These are phyloP conservation scores for Parelbella ahira DNA, from an alignment of 2,888 invertebrate species.

Conservation along the genomic window DNA sequence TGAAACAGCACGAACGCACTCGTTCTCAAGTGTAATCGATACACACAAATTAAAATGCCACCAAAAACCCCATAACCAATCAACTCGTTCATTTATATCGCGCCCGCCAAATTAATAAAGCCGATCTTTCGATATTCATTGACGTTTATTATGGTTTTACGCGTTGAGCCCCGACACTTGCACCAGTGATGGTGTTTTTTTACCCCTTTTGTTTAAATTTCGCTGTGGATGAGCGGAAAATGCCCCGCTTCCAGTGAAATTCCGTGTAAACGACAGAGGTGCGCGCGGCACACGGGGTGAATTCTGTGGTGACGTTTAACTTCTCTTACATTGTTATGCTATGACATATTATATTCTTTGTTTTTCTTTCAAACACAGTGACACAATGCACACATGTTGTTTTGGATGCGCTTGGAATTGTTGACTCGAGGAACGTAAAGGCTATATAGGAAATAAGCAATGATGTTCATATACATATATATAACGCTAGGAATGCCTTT, in stretches of 20 bases:
- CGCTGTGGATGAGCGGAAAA: neutral
- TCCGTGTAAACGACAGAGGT: constrained; percentile 2
- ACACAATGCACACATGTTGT: too few relatives aligned
- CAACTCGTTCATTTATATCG: neutral
- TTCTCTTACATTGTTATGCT: too few relatives aligned
- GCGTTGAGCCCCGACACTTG: constrained; percentile 1
- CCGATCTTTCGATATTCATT: constrained; percentile 4
- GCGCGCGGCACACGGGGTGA: constrained; percentile 1
- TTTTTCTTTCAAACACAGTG: constrained; percentile 5
- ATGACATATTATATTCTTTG: constrained; percentile 1
- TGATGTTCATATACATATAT: too few relatives aligned
- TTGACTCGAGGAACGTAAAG: too few relatives aligned
- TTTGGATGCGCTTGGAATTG: too few relatives aligned
- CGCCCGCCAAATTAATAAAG: neutral
- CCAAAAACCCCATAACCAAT: neutral
- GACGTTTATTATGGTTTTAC: constrained; percentile 8
- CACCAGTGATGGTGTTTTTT: neutral
- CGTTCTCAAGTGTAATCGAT: too few relatives aligned
- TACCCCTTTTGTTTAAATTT: constrained; percentile 1
- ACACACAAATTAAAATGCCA: too few relatives aligned
- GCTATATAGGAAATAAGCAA: too few relatives aligned
- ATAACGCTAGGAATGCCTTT: too few relatives aligned
- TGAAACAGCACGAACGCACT: too few relatives aligned
- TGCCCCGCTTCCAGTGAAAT: constrained; percentile 6
- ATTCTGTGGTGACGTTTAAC: constrained; percentile 13